These are phyloP conservation scores for Petrophora chlorosata DNA, from an alignment of 2,888 invertebrate species.

Conservation along the genomic window DNA sequence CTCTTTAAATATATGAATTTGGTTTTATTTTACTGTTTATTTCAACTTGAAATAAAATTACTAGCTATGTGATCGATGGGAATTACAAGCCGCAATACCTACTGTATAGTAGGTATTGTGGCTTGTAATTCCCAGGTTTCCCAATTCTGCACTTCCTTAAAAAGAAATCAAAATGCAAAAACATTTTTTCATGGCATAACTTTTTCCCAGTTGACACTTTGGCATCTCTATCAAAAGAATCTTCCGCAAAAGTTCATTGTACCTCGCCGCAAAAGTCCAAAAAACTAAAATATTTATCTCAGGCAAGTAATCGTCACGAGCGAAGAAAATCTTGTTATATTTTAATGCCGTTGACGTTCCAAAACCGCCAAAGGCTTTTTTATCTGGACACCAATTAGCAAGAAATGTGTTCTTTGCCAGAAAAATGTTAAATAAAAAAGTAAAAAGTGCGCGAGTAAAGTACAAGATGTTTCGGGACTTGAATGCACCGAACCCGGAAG, in stretches of 20 bases:
- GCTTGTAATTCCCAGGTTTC: too few relatives aligned
- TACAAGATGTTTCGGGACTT: conserved; percentile 20
- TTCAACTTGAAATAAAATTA: too few relatives aligned
- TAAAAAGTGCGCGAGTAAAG: conserved; percentile 15
- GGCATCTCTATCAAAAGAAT: conserved; percentile 13
- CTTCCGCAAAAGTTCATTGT: conserved; percentile 44
- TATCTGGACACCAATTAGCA: conserved; percentile 53
- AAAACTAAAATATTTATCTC: conserved; percentile 30
- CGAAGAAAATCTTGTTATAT: conserved; percentile 33
- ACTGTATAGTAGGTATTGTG: too few relatives aligned
- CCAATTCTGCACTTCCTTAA: too few relatives aligned
- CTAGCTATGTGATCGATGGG: neutral
- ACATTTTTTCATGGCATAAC: neutral
- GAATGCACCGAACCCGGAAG: conserved; percentile 20
- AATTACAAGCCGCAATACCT: neutral
- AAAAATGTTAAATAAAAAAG: conserved; percentile 25
- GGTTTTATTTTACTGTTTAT: too few relatives aligned
- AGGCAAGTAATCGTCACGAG: conserved; percentile 42
- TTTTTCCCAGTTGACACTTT: conserved; percentile 2
- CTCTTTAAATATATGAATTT: too few relatives aligned
- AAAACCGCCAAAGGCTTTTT: conserved; percentile 46
- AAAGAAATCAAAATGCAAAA: neutral
- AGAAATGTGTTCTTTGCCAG: conserved; percentile 37
- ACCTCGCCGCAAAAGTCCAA: conserved; percentile 17
- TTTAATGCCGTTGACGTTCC: conserved; percentile 30